A percentile compares a stretch with the other conserved stretches of the same genome.
phyloP scores from a whole-genome alignment of 1,140 invertebrate genomes.

The Drosophila ficusphila region DNA sequence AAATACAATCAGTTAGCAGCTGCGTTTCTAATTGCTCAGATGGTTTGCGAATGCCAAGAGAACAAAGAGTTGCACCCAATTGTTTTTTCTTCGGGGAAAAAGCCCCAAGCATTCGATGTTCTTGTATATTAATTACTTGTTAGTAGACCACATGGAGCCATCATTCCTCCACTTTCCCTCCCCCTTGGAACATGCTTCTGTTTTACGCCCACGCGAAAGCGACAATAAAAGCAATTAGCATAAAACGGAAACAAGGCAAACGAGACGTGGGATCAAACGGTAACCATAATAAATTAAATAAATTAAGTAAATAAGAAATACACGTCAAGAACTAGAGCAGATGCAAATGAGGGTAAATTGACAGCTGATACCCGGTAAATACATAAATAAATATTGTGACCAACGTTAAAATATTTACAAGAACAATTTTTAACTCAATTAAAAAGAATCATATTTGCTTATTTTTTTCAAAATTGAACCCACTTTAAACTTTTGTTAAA shows the following conservation, averaged over 20 bases:
- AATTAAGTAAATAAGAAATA: constrained; percentile 30
- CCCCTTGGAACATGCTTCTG: background rate
- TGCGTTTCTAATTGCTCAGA: constrained; percentile 39
- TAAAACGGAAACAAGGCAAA: constrained; percentile 45
- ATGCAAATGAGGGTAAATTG: background rate
- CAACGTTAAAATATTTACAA: no score
- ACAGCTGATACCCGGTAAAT: background rate
- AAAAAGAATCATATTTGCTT: no score
- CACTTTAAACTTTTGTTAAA: no score
- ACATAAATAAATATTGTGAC: background rate
- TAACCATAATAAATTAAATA: constrained; percentile 34
- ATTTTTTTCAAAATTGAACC: no score
- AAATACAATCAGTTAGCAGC: background rate
- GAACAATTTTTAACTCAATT: no score
- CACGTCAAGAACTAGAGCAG: constrained; percentile 3
- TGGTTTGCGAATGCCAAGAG: constrained; percentile 36
- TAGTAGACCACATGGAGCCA: constrained; percentile 18
- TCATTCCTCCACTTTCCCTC: background rate
- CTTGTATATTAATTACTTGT: constrained; percentile 65
- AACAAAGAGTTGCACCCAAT: constrained; percentile 9
- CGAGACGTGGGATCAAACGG: constrained; percentile 55
- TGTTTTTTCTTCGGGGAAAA: constrained; percentile 3
- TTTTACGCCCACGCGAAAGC: constrained; percentile 1
- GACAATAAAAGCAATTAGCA: constrained; percentile 61
- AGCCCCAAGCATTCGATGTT: constrained; percentile 34